Conservation (phyloP, 1,140 invertebrate genomes). For the Ips nitidus region DNA sequence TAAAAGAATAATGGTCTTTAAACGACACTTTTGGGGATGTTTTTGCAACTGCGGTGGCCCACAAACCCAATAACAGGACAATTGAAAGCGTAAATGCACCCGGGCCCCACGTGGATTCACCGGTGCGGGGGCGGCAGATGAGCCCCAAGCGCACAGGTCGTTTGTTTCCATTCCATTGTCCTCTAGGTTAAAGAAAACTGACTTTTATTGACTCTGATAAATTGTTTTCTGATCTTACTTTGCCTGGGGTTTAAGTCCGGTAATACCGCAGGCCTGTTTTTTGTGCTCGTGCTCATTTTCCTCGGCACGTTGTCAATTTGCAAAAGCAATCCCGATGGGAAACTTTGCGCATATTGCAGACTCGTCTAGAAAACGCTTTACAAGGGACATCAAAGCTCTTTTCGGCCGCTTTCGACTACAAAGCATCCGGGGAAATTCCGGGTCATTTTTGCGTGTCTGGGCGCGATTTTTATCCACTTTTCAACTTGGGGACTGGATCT, state of each 20-base stretch:
- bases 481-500: no score
- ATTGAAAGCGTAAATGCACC: slow-evolving; percentile 17
- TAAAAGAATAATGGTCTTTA: slow-evolving; percentile 33
- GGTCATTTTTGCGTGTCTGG: not conserved
- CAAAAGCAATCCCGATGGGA: not conserved
- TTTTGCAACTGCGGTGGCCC: slow-evolving; percentile 38
- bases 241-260: not conserved
- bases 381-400: slow-evolving; percentile 1
- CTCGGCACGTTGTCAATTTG: not conserved
- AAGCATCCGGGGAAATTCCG: not conserved
- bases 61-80: slow-evolving; percentile 35
- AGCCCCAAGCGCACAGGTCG: slow-evolving; percentile 4
- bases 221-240: not conserved
- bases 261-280: not conserved
- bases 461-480: slow-evolving; percentile 1
- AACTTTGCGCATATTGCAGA: slow-evolving; percentile 2
- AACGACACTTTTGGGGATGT: slow-evolving; percentile 34
- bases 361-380: not conserved
- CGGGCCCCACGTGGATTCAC: slow-evolving; percentile 19
- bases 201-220: not conserved
- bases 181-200: not conserved
- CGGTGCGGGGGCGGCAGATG: slow-evolving; percentile 6
- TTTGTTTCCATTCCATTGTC: slow-evolving; percentile 10
- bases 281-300: no score
- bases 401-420: not conserved